A percentile compares a stretch with the other conserved stretches of the same genome.
Conservation (phyloP, 1,140 invertebrate species). For the Leptopilina clavipes region DNA sequence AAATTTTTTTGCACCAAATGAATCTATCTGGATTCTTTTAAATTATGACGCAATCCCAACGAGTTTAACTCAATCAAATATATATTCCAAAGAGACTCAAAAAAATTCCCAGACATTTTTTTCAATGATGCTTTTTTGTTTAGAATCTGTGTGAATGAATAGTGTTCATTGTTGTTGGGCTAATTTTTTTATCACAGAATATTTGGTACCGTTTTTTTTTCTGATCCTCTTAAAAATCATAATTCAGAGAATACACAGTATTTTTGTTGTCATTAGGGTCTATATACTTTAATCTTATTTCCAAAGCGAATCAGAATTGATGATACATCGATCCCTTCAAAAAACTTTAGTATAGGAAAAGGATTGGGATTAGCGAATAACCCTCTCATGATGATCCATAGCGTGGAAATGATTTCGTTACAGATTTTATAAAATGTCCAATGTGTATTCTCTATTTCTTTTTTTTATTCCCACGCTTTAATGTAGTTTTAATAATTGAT, state of each 20-base stretch:
- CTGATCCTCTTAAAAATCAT: background rate
- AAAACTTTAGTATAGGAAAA: background rate
- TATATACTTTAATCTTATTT: background rate
- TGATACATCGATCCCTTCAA: background rate
- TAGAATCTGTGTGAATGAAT: background rate
- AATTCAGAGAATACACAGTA: background rate
- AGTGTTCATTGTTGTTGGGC: background rate
- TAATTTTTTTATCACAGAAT: background rate
- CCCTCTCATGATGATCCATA: background rate
- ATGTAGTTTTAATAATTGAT: too few species aligned
- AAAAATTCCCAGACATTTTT: background rate
- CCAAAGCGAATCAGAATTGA: background rate
- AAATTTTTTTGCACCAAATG: background rate
- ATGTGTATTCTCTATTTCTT: too few species aligned
- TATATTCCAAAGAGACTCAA: background rate
- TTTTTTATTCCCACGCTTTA: too few species aligned
- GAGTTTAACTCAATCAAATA: background rate
- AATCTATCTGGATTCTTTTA: background rate
- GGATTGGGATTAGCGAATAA: slow-evolving; percentile 31
- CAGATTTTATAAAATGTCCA: background rate
- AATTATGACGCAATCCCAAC: slow-evolving; percentile 21
- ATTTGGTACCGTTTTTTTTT: background rate
- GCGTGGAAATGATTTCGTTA: slow-evolving; percentile 10
- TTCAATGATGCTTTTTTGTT: slow-evolving; percentile 1
- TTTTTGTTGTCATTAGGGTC: background rate